Evolutionary conservation across 2,888 invertebrate species (phyloP), one percentile per base, ranked within the genome.

Genomic region (Cheilosia scutellata): DNA sequence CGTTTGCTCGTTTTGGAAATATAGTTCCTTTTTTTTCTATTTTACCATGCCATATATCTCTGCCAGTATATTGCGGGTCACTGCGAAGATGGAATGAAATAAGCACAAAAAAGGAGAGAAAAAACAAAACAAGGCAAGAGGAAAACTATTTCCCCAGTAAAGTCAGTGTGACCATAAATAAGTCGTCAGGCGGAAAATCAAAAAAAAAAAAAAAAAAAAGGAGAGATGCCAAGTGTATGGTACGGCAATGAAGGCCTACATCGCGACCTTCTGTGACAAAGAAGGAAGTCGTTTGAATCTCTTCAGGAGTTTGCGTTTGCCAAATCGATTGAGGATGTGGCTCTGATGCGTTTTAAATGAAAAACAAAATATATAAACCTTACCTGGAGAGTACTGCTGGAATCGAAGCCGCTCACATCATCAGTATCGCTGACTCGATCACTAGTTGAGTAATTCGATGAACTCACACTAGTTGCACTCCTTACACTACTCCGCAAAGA

Each of bases 1-100:
- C 20, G 79, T 80, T 74, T 74, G 20, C 79, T 72, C 60, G 33
- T 80, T 79, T 80, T 80, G 79, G 79, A 80, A 66, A 74, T 53
- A 60, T 58, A 72, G 51, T 60, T 79, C 65, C 58, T 72, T 78
- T 78, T 68, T 70, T 42, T 37, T 6, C n/a, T 57, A 9, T 51
- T 29, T 44, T 33, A 33, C n/a, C 58, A 49, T 11, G 62, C 60
- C 31, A 31, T 20, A 27, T 37, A 51, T 31, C 55, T 40, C 40
- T 60, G 13, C 49, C 25, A 20, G 44, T 42, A 16, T 65, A 51
- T 47, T 31, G 57, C 40, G 31, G 57, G 55, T 68, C 42, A 66
- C 27, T 11, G 31, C 33, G 40, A 76, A 75, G 37, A 51, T 40
- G 40, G 49, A 58, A 49, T 44, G 25, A 6, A 49, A 25, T 25